Evolutionary conservation across 2,797 vertebrate genomes (phyloP), one percentile per base, ranked within the genome.

Genomic region (Parauchenoglanis ngamensis): DNA sequence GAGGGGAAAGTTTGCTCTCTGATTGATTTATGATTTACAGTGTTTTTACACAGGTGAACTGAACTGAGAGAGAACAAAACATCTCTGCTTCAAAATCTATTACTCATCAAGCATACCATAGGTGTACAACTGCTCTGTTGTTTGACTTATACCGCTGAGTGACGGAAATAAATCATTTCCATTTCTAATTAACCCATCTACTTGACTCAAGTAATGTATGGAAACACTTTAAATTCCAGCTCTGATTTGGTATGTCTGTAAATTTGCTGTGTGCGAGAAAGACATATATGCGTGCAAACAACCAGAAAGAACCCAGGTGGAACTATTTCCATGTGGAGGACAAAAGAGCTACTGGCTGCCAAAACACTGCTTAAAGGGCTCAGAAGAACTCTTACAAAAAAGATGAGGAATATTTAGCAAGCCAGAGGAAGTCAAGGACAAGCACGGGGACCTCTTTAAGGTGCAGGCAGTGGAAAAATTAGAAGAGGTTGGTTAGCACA

Each of bases 261-360:
- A 61, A 87, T 23, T 15, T 65, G 78, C 85, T 73, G 7, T 31
- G 86, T 44, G 19, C 63, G n/a, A 73, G 83, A 56, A 81, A 81
- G 86, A 61, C 81, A 86, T 86, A 59, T 44, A 73, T 11, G 59
- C 31, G 80, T 28, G 56, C 59, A 82, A 84, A 65, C 56, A 57
- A 23, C 10, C n/a, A 44, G 52, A 79, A 3, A 44, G 52, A 31
- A 35, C 73, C 13, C 40, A n/a, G 46, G 56, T 78, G 63, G 89
- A 88, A 92, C 73, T 89, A 85, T 91, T 94, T 93, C 92, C 92
- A 94, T 92, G 87, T 92, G 90, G 35, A 84, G 57, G 82, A 89
- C 78, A 84, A 89, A 92, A 91, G 85, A 90, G 28, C 67, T 6
- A 72, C 44, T 12, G 61, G 76, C 86, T 90, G 90, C 91, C 91